Evolutionary conservation across 2,797 vertebrate species (phyloP).

Genomic region (Gallirallus australis): DNA sequence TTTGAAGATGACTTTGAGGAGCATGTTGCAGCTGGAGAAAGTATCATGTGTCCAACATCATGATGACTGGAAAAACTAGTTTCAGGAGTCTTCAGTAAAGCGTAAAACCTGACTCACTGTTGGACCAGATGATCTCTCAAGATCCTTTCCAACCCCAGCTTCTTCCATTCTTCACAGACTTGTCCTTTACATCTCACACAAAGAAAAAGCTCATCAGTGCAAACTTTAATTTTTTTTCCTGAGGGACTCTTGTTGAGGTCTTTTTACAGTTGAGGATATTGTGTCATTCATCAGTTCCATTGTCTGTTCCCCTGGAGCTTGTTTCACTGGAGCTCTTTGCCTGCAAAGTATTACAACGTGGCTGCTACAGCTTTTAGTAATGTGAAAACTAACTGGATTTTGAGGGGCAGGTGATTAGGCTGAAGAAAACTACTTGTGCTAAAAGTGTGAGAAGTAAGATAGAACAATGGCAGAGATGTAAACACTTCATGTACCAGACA

Average conservation of each 20-base stretch:
- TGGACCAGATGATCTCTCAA: too few species aligned
- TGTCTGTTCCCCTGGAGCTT: not conserved
- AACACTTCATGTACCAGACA: not conserved
- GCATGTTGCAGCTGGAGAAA: not conserved
- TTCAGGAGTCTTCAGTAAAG: not conserved
- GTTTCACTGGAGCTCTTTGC: not conserved
- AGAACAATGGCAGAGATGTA: not conserved
- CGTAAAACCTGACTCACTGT: not conserved
- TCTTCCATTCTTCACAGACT: not conserved
- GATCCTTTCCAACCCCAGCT: not conserved
- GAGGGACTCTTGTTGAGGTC: not conserved
- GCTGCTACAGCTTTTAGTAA: not conserved
- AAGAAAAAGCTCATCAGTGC: not conserved
- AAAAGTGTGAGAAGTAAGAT: not conserved
- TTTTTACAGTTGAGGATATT: not conserved
- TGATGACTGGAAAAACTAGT: too few species aligned
- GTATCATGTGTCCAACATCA: fast-evolving
- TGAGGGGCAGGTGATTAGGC: not conserved
- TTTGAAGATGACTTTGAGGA: not conserved
- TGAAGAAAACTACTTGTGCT: not conserved
- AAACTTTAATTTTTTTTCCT: not conserved
- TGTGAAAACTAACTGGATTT: not conserved
- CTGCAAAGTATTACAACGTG: fast-evolving
- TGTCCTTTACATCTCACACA: too few species aligned
- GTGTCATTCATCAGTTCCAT: not conserved